A percentile compares a stretch with the other conserved stretches of the same genome.
These are phyloP conservation scores for Odocoileus hemionus DNA, from an alignment of 2,113 vertebrate species.

Conservation along the genomic window DNA sequence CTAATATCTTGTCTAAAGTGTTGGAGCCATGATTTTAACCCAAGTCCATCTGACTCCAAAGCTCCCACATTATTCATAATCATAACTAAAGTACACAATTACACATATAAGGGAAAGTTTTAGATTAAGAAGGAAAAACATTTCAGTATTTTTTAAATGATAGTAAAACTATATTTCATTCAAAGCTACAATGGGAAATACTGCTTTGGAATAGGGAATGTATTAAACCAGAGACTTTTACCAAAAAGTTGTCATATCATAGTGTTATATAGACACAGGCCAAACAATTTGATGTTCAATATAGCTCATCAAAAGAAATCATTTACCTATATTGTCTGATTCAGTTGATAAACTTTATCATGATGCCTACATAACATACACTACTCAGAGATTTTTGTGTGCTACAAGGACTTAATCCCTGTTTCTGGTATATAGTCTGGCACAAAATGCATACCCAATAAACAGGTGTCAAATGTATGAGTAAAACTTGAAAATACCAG, in stretches of 20 bases:
- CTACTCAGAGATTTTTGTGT: not conserved
- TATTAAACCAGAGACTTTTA: not conserved
- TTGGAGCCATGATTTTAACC: not conserved
- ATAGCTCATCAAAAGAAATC: not conserved
- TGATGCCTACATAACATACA: not conserved
- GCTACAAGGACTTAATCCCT: not conserved
- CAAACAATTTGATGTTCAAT: not conserved
- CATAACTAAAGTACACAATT: not conserved
- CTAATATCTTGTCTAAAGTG: not conserved
- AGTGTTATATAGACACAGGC: not conserved
- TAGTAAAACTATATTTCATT: not conserved
- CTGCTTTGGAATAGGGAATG: not conserved
- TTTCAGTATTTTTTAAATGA: not conserved
- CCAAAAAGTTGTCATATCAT: not conserved
- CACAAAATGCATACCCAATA: not conserved
- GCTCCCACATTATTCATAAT: not conserved
- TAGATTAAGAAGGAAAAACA: not conserved
- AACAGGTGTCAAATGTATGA: not conserved
- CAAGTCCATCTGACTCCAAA: not conserved
- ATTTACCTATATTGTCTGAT: not conserved
- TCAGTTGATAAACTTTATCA: not conserved
- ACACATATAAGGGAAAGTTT: not conserved
- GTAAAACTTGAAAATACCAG: not conserved
- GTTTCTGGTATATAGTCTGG: not conserved
- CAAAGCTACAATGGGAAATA: conserved; percentile 4